These are phyloP conservation scores for Microtus montanus DNA, from an alignment of 2,113 vertebrate species.

Conservation along the genomic window DNA sequence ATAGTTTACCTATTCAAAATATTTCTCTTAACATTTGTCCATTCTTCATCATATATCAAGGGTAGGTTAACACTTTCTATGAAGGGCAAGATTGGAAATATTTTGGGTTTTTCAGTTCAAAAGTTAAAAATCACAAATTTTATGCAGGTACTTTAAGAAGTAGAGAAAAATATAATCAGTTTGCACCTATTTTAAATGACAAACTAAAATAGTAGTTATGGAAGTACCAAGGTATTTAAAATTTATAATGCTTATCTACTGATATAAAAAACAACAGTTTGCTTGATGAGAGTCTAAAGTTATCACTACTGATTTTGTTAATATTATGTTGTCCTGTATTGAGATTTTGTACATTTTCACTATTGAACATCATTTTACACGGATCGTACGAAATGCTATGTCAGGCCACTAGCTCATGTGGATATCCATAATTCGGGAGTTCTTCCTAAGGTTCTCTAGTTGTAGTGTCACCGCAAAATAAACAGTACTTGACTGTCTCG, in stretches of 20 bases:
- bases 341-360: slow-evolving; percentile 9
- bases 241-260: neutral
- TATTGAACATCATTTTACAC: slow-evolving; percentile 16
- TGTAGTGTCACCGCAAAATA: neutral
- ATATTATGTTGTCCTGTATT: neutral
- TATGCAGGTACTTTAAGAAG: neutral
- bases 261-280: neutral
- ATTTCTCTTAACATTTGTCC: neutral
- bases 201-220: neutral
- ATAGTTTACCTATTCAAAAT: neutral
- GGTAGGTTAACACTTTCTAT: neutral
- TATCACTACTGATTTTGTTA: neutral
- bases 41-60: neutral
- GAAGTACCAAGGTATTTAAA: neutral
- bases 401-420: neutral
- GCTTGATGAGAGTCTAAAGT: neutral
- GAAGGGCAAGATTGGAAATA: neutral
- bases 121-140: slow-evolving; percentile 14
- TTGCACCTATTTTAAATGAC: neutral
- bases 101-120: slow-evolving; percentile 18
- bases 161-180: neutral
- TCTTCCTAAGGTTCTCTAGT: neutral
- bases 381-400: neutral
- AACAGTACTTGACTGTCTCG: neutral
- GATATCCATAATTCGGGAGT: neutral